phyloP scores from a whole-genome alignment of 2,888 invertebrate species.

The Cabera pusaria region DNA sequence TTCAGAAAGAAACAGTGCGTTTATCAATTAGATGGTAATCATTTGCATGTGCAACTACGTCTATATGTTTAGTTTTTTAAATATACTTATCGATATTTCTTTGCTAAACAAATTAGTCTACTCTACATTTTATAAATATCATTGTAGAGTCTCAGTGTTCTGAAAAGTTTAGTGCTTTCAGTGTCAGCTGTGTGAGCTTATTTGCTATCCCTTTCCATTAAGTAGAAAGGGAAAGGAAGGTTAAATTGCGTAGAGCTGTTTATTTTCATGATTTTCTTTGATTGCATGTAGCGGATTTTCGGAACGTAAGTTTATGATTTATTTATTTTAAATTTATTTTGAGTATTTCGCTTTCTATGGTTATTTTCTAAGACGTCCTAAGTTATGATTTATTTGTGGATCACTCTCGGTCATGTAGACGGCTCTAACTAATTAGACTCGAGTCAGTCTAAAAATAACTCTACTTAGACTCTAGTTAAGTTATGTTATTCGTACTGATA shows the following conservation, averaged over 20 bases:
- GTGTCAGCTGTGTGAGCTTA: conserved; percentile 69
- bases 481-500: too few species aligned
- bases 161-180: conserved; percentile 78
- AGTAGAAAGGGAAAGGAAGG: conserved; percentile 72
- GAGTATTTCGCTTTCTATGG: conserved; percentile 22
- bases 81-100: conserved; percentile 46
- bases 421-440: conserved; percentile 68
- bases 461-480: conserved; percentile 62
- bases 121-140: conserved; percentile 44
- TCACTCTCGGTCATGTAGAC: conserved; percentile 57
- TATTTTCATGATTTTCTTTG: conserved; percentile 72
- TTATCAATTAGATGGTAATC: conserved; percentile 41
- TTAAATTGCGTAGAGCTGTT: conserved; percentile 61
- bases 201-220: conserved; percentile 63
- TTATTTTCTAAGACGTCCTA: conserved; percentile 32
- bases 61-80: conserved; percentile 37
- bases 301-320: conserved; percentile 61
- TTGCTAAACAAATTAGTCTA: conserved; percentile 44
- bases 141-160: conserved; percentile 53
- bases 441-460: conserved; percentile 66
- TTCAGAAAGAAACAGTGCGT: conserved; percentile 50
- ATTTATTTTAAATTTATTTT: conserved; percentile 19
- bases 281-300: conserved; percentile 59
- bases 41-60: conserved; percentile 42
- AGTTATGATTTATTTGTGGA: conserved; percentile 60